These are phyloP conservation scores for Limenitis camilla DNA, from an alignment of 2,888 invertebrate genomes.

Conservation along the genomic window DNA sequence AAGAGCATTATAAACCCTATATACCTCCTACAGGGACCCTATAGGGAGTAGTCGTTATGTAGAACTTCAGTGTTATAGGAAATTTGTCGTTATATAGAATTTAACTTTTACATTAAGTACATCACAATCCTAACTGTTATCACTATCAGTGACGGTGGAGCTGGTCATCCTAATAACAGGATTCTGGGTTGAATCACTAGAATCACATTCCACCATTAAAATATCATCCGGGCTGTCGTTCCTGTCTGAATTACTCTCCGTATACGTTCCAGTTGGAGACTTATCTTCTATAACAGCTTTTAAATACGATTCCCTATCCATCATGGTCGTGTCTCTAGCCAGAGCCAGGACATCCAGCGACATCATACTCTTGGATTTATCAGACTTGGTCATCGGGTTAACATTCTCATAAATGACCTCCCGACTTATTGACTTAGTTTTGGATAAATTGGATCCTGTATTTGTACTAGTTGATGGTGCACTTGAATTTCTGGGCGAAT, in stretches of 20 bases:
- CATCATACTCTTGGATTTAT: conserved; percentile 69
- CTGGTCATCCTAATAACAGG: conserved; percentile 68
- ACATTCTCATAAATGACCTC: conserved; percentile 52
- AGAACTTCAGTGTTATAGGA: too few relatives aligned
- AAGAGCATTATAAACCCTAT: not conserved
- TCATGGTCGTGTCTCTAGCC: conserved; percentile 55
- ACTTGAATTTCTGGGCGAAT: conserved; percentile 53
- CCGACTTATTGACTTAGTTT: conserved; percentile 56
- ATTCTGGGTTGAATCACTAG: conserved; percentile 64
- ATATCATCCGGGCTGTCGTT: conserved; percentile 68
- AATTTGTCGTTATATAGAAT: not conserved
- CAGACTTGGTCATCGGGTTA: conserved; percentile 50
- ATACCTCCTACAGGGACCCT: too few relatives aligned
- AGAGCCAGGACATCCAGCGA: conserved; percentile 61
- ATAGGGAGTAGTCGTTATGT: not conserved
- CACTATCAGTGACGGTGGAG: conserved; percentile 62
- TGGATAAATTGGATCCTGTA: conserved; percentile 42
- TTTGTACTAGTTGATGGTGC: conserved; percentile 61
- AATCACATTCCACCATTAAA: conserved; percentile 66
- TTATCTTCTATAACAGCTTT: conserved; percentile 69
- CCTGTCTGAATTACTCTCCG: conserved; percentile 64
- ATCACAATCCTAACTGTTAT: conserved; percentile 63
- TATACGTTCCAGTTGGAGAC: conserved; percentile 63
- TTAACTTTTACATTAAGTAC: conserved; percentile 20
- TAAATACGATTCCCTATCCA: conserved; percentile 62